Conservation (phyloP, 2,888 invertebrate species). For the Baccha elongata region DNA sequence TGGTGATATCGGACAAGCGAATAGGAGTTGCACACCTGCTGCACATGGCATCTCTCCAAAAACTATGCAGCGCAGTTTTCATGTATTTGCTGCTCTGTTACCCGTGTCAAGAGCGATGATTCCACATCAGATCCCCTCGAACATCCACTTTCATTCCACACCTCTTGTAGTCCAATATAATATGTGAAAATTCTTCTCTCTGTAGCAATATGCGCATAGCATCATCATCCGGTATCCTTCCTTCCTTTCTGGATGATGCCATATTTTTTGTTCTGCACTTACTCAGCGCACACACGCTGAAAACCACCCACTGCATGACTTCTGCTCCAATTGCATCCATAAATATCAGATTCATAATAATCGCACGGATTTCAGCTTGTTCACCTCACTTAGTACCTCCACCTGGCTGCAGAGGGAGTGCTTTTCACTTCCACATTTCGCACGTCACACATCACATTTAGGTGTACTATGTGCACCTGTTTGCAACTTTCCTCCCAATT, state of each 20-base stretch:
- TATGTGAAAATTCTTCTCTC: constrained; percentile 35
- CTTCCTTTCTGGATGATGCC: constrained; percentile 64
- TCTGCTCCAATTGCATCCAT: constrained; percentile 67
- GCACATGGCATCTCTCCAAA: constrained; percentile 67
- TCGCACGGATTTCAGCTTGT: constrained; percentile 67
- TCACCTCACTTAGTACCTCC: constrained; percentile 41
- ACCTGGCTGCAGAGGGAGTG: not conserved
- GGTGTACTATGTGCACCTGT: constrained; percentile 46
- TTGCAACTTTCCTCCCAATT: constrained; percentile 50
- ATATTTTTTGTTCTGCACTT: constrained; percentile 43
- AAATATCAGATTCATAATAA: constrained; percentile 70
- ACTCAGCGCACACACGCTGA: not conserved
- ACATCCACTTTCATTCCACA: not conserved
- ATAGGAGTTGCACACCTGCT: constrained; percentile 61
- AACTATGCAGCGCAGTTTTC: constrained; percentile 51
- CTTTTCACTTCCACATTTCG: constrained; percentile 9
- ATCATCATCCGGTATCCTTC: constrained; percentile 64
- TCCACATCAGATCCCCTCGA: constrained; percentile 36
- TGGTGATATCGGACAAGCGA: constrained; percentile 51
- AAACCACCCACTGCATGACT: constrained; percentile 14
- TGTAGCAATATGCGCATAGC: constrained; percentile 38
- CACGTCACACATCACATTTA: constrained; percentile 17
- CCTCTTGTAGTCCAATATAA: constrained; percentile 16
- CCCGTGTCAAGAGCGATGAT: constrained; percentile 65
- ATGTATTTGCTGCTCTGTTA: constrained; percentile 70